A percentile compares a stretch with the other conserved stretches of the same genome.
phyloP scores from a whole-genome alignment of 1,140 invertebrate species.

The Trypoxylus dichotomus region DNA sequence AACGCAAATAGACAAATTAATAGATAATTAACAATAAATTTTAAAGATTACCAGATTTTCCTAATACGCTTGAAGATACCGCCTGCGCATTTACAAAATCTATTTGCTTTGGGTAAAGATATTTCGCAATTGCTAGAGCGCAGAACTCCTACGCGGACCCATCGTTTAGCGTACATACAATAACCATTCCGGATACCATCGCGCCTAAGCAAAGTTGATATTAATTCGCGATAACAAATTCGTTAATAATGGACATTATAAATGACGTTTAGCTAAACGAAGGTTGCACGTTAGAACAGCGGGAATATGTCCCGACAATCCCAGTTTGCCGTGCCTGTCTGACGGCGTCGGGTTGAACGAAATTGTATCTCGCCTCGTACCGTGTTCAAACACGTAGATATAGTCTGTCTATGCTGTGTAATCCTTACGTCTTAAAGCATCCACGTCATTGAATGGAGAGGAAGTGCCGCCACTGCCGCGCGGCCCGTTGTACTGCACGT shows the following conservation, averaged over 20 bases:
- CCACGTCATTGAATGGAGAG: conserved; percentile 16
- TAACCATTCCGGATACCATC: neutral
- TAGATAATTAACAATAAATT: too few species aligned
- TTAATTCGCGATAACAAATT: conserved; percentile 6
- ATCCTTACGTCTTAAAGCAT: conserved; percentile 20
- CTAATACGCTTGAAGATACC: too few species aligned
- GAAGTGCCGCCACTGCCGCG: neutral
- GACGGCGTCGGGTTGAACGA: neutral
- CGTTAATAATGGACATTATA: conserved; percentile 21
- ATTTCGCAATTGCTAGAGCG: too few species aligned
- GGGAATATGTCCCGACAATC: neutral
- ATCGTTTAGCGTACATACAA: neutral
- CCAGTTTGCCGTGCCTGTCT: neutral
- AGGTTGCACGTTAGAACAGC: neutral
- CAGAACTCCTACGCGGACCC: too few species aligned
- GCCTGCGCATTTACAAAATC: too few species aligned
- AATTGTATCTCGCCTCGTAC: neutral
- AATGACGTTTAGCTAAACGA: conserved; percentile 16
- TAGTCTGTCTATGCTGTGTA: conserved; percentile 14
- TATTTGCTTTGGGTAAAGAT: too few species aligned
- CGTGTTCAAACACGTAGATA: conserved; percentile 3
- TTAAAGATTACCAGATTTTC: too few species aligned
- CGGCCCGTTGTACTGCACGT: neutral
- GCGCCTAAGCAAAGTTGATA: neutral
- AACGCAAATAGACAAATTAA: too few species aligned